These are phyloP conservation scores for Melanophora roralis DNA, from an alignment of 2,888 invertebrate species.

Conservation along the genomic window DNA sequence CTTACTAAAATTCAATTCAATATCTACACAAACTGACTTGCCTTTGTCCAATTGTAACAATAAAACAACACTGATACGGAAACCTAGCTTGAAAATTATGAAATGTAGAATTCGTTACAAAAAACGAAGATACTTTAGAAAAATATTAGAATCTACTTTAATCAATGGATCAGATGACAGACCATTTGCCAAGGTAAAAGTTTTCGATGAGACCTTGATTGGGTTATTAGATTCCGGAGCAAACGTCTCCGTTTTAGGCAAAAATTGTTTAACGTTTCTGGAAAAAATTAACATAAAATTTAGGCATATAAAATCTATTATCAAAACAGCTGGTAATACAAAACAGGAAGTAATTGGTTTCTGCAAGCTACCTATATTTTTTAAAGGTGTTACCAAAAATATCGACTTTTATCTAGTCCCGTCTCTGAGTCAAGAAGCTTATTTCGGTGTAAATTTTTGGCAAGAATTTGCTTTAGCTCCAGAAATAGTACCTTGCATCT, in stretches of 20 bases:
- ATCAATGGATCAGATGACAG: no score
- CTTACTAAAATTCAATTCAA: not conserved
- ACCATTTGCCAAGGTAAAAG: no score
- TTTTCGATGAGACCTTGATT: no score
- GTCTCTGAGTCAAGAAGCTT: not conserved
- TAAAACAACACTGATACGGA: not conserved
- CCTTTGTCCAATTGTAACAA: not conserved
- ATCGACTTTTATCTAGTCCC: not conserved
- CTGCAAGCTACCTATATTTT: not conserved
- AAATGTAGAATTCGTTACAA: not conserved
- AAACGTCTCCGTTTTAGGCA: slow-evolving; percentile 23
- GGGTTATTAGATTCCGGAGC: slow-evolving; percentile 6
- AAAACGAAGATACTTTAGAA: no score
- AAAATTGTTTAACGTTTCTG: slow-evolving; percentile 4
- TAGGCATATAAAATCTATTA: not conserved
- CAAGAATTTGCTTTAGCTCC: not conserved
- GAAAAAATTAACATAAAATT: not conserved
- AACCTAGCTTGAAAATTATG: not conserved
- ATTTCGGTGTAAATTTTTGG: not conserved
- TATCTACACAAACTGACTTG: not conserved
- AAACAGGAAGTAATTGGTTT: not conserved
- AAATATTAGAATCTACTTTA: no score
- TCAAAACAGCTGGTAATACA: slow-evolving; percentile 19
- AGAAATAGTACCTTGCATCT: no score
- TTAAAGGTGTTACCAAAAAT: not conserved